Evolutionary conservation across 1,140 invertebrate species (phyloP).

Genomic region (Bombus difficillimus): DNA sequence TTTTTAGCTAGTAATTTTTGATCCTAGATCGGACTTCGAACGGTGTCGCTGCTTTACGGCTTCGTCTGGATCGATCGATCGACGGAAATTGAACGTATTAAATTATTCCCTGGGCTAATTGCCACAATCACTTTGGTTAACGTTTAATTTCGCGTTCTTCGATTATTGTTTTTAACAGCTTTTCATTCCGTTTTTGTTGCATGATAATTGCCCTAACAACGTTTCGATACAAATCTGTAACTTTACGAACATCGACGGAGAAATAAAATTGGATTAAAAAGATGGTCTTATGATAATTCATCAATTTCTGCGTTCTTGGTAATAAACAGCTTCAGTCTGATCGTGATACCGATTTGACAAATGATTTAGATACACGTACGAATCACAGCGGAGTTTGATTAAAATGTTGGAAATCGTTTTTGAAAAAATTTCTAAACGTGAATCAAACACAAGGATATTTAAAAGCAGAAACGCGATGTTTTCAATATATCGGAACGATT

Average conservation of each 20-base stretch:
- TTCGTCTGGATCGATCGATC: slow-evolving; percentile 2
- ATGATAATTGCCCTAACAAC: too few relatives aligned
- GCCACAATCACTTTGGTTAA: not conserved
- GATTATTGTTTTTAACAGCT: not conserved
- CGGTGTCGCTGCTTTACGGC: slow-evolving; percentile 18
- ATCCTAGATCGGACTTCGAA: slow-evolving; percentile 45
- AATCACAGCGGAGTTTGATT: not conserved
- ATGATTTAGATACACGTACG: not conserved
- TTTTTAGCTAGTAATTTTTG: slow-evolving; percentile 67
- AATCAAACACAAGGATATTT: too few relatives aligned
- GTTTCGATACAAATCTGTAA: not conserved
- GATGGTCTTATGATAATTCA: not conserved
- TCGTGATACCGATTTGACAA: accelerated
- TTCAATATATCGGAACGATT: not conserved
- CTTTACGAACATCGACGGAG: too few relatives aligned
- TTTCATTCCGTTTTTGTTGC: not conserved
- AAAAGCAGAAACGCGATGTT: too few relatives aligned
- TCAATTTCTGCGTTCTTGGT: too few relatives aligned
- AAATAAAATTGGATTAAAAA: too few relatives aligned
- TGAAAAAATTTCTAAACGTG: not conserved
- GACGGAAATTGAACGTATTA: slow-evolving; percentile 7
- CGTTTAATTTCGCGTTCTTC: too few relatives aligned
- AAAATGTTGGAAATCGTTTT: not conserved
- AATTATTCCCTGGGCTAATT: not conserved
- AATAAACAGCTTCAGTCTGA: not conserved